Evolutionary conservation across 2,888 invertebrate species (phyloP).

Genomic region (Lasioglossum zephyrum): DNA sequence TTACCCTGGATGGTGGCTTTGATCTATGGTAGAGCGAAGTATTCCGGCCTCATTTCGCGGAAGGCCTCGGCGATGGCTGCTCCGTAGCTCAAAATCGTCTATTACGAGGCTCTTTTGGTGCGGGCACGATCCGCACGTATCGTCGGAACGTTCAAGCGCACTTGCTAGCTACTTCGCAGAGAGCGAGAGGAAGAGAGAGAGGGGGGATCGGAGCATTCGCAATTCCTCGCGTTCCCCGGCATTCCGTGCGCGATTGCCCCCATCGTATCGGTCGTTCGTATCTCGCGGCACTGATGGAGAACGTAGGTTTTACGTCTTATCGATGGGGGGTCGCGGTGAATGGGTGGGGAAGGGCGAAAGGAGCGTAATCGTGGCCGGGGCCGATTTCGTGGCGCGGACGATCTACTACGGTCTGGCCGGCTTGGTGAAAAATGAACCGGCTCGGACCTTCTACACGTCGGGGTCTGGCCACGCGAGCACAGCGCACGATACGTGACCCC

Average conservation of each 20-base stretch:
- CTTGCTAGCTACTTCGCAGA: slow-evolving; percentile 67
- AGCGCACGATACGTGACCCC: slow-evolving; percentile 73
- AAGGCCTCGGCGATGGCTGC: slow-evolving; percentile 16
- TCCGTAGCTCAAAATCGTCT: slow-evolving; percentile 53
- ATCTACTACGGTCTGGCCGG: slow-evolving; percentile 54
- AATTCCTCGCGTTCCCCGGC: slow-evolving; percentile 60
- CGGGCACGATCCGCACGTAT: slow-evolving; percentile 52
- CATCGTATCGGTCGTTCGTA: slow-evolving; percentile 34
- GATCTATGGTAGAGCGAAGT: not conserved
- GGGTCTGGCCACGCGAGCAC: slow-evolving; percentile 42
- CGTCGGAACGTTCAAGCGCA: slow-evolving; percentile 56
- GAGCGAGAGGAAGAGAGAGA: not conserved
- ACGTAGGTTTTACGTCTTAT: slow-evolving; percentile 65
- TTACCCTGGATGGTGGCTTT: not conserved
- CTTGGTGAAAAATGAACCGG: slow-evolving; percentile 68
- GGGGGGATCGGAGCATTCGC: slow-evolving; percentile 65
- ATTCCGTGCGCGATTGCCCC: not conserved
- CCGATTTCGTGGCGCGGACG: slow-evolving; percentile 60
- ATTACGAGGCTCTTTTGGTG: slow-evolving; percentile 5
- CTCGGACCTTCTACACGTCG: slow-evolving; percentile 32
- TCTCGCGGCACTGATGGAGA: slow-evolving; percentile 61
- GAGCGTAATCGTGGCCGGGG: slow-evolving; percentile 43
- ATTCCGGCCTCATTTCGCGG: slow-evolving; percentile 34
- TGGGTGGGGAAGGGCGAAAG: not conserved
- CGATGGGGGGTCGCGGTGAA: slow-evolving; percentile 11